Percentiles rank a stretch among this genome's conserved stretches.
Conservation (phyloP, 2,888 invertebrate species). For the Sepioteuthis lessoniana region DNA sequence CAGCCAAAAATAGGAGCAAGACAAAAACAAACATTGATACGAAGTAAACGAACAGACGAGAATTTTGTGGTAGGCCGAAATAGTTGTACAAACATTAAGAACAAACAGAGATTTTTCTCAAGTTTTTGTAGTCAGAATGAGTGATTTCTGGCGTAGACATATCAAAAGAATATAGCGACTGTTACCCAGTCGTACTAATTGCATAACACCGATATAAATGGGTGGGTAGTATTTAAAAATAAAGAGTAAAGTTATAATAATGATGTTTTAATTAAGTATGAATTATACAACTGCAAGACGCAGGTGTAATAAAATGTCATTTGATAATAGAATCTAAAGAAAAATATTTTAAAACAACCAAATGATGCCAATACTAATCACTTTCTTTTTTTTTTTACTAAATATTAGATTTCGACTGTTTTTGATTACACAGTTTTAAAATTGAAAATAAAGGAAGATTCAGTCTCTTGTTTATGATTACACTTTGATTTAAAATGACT, state of each 20-base stretch:
- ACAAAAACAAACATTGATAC: not conserved
- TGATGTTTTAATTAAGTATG: not conserved
- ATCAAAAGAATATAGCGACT: not conserved
- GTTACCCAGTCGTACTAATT: constrained; percentile 2
- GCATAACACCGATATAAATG: not conserved
- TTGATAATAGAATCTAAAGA: not conserved
- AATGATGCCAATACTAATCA: not conserved
- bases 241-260: not conserved
- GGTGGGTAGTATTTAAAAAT: not conserved
- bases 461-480: too few species aligned
- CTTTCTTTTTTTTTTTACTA: too few species aligned
- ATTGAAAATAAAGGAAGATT: too few species aligned
- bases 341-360: too few species aligned
- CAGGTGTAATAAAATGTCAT: not conserved
- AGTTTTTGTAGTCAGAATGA: not conserved
- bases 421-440: too few species aligned
- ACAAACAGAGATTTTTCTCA: not conserved
- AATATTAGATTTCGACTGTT: too few species aligned
- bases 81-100: not conserved
- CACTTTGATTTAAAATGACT: too few species aligned
- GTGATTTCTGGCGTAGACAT: not conserved
- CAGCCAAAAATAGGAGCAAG: not conserved
- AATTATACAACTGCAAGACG: not conserved
- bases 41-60: not conserved
- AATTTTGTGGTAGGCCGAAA: not conserved